Conservation (phyloP, 2,113 vertebrate species). For the Strix uralensis region DNA sequence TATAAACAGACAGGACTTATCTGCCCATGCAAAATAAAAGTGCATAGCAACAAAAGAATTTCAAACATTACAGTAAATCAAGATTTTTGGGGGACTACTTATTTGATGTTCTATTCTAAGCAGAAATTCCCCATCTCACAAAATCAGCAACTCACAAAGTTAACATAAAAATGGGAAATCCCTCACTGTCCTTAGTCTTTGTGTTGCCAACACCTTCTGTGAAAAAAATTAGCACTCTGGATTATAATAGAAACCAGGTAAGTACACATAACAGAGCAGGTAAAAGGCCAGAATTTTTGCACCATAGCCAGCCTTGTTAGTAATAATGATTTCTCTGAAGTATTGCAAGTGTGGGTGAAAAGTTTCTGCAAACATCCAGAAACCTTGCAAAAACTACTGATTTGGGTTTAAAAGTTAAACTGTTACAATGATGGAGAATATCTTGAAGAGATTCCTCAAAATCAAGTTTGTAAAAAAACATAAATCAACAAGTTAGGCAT, state of each 20-base stretch:
- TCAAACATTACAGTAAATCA: neutral
- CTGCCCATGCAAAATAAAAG: neutral
- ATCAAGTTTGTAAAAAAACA: neutral
- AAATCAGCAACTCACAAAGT: neutral
- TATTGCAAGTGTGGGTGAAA: neutral
- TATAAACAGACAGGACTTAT: neutral
- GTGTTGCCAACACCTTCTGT: neutral
- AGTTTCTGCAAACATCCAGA: neutral
- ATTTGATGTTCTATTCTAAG: neutral
- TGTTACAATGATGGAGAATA: fast-evolving
- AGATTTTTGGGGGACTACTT: neutral
- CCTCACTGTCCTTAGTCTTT: neutral
- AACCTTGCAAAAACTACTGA: neutral
- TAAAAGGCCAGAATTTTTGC: neutral
- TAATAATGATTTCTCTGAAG: neutral
- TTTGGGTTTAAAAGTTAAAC: neutral
- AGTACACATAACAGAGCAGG: neutral
- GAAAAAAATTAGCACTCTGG: neutral
- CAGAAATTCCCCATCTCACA: neutral
- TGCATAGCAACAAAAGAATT: neutral
- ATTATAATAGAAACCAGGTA: neutral
- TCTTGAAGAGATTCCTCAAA: neutral
- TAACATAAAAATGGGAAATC: neutral
- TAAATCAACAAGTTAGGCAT: neutral
- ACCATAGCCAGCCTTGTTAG: neutral